Conservation (phyloP, 2,888 invertebrate species). For the Tipula helvola region DNA sequence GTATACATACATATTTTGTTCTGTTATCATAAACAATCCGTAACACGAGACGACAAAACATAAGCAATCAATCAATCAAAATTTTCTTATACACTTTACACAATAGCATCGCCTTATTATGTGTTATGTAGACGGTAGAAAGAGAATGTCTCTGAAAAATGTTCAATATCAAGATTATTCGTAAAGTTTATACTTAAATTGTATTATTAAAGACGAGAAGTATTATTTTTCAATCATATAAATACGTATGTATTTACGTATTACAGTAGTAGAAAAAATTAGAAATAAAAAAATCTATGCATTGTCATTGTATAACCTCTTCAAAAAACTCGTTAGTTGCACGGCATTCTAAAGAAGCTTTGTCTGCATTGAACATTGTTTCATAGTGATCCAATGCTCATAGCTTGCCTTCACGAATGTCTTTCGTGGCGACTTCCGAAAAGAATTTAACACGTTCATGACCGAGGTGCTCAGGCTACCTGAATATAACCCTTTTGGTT, state of each 20-base stretch:
- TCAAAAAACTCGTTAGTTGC: too few species aligned
- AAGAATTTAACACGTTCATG: too few species aligned
- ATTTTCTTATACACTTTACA: background rate
- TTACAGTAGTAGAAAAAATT: background rate
- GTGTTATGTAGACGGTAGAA: background rate
- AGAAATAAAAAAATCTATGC: background rate
- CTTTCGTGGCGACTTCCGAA: too few species aligned
- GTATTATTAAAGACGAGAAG: background rate
- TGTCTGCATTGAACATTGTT: too few species aligned
- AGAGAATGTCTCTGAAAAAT: background rate
- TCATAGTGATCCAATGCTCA: too few species aligned
- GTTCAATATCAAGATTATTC: background rate
- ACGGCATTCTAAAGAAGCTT: too few species aligned
- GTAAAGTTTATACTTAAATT: background rate
- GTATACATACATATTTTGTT: background rate
- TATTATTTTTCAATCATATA: background rate
- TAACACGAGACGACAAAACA: background rate
- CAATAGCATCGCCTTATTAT: background rate
- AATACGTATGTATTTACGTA: background rate
- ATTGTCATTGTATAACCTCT: too few species aligned
- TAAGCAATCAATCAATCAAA: background rate
- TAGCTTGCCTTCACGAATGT: too few species aligned
- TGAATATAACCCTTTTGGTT: too few species aligned
- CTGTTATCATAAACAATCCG: background rate
- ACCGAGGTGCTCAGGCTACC: too few species aligned